Evolutionary conservation across 2,888 invertebrate genomes (phyloP).

Genomic region (Phragmatobia fuliginosa): DNA sequence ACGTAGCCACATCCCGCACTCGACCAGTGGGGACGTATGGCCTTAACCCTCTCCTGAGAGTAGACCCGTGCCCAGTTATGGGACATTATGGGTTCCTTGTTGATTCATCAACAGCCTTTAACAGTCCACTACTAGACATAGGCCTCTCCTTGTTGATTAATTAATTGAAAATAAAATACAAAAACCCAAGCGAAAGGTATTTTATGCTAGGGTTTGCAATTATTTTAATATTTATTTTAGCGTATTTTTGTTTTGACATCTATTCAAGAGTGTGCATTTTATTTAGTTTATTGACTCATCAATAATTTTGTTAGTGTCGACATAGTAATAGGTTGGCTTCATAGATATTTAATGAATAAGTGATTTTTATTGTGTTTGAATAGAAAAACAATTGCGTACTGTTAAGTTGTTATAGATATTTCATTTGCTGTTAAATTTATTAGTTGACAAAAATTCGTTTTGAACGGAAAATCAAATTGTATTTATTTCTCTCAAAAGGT

Average conservation of each 20-base stretch:
- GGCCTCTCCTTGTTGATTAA: too few relatives aligned
- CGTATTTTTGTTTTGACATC: not conserved
- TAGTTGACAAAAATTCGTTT: too few relatives aligned
- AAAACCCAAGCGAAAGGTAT: not conserved
- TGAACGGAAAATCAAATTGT: too few relatives aligned
- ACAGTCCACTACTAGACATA: too few relatives aligned
- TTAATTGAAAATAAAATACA: too few relatives aligned
- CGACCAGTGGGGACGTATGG: too few relatives aligned
- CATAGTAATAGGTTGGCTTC: slow-evolving; percentile 7
- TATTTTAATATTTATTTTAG: not conserved
- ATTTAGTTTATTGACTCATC: slow-evolving; percentile 14
- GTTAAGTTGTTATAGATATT: not conserved
- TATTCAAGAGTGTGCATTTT: slow-evolving; percentile 11
- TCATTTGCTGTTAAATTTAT: not conserved
- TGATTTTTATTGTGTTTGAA: not conserved
- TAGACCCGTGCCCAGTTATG: too few relatives aligned
- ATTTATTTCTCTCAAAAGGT: too few relatives aligned
- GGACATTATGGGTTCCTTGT: too few relatives aligned
- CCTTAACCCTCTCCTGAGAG: too few relatives aligned
- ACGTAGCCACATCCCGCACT: too few relatives aligned
- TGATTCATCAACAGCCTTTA: too few relatives aligned
- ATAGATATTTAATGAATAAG: slow-evolving; percentile 3
- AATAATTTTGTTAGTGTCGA: slow-evolving; percentile 17
- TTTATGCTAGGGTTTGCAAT: not conserved
- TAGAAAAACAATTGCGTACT: not conserved